Conservation (phyloP, 2,113 vertebrate genomes). For the Rissa tridactyla region DNA sequence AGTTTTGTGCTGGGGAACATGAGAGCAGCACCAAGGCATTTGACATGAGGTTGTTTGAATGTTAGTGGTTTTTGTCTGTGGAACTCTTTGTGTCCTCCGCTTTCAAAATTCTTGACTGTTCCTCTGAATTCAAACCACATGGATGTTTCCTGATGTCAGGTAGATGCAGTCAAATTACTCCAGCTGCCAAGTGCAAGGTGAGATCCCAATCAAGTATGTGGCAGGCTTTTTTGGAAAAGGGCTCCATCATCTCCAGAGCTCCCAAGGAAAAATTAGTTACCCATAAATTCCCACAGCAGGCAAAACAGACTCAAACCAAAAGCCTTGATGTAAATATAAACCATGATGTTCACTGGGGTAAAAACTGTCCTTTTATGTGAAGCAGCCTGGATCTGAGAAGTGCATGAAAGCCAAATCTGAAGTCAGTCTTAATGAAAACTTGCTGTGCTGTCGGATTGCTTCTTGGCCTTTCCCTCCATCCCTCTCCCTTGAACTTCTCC, state of each 20-base stretch:
- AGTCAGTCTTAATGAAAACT: conserved; percentile 30
- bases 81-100: background rate
- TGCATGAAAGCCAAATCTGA: background rate
- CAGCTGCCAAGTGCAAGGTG: background rate
- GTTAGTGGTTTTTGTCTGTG: background rate
- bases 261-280: background rate
- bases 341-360: background rate
- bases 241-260: background rate
- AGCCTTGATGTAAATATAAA: background rate
- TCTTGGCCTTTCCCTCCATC: background rate
- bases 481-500: background rate
- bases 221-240: background rate
- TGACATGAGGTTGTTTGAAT: background rate
- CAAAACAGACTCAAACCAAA: background rate
- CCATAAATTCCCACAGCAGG: background rate
- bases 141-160: background rate
- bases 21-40: background rate
- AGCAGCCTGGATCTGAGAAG: background rate
- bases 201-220: background rate
- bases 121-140: background rate
- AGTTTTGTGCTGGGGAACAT: background rate
- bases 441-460: background rate
- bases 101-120: background rate
- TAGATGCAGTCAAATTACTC: background rate
- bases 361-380: background rate